Evolutionary conservation across 2,113 vertebrate genomes (phyloP), one percentile per base, ranked within the genome.

Genomic region (Rhizomys pruinosus): DNA sequence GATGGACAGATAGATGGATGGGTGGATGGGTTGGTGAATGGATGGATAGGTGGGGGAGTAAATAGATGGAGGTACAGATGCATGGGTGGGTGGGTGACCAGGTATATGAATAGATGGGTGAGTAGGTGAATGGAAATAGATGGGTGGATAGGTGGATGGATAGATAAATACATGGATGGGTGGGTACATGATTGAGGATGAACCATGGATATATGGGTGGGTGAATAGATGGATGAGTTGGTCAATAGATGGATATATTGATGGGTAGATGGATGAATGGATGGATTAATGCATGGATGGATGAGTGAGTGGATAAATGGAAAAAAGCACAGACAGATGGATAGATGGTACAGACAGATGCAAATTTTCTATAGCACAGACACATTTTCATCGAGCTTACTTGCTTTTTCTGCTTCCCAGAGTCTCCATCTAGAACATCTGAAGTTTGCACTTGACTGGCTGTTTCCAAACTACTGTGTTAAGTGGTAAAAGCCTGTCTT

Each of bases 71-170:
- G 32, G 22, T 11, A 5, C n/a, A 17, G 9, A 22, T 82, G 39
- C 17, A 13, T 64, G 1, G 1, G 27, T 44, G 25, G 1, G 2
- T 47, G 32, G 19, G 3, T 52, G 20, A 4, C 2, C 29, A 29
- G 59, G 0, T 5, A 12, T 34, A 2, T 57, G 34, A 47, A 5
- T 29, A 27, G 63, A 27, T 61, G 72, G 52, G 0, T 72, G 42
- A 1, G 16, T 2, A 2, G 37, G 25, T 11, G 16, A 15, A 9
- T 44, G 13, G 42, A n/a, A n/a, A 6, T 61, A 55, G 25, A 20
- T 73, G 16, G 29, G 13, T 64, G n/a, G 5, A 25, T 89, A 11
- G 63, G 29, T 42, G 47, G 9, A 20, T 27, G 29, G 61, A 29
- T 11, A 23, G 1, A 20, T 37, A 37, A 2, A 39, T 73, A 59